A percentile compares a stretch with the other conserved stretches of the same genome.
These are phyloP conservation scores for Verasper variegatus DNA, from an alignment of 2,113 vertebrate species.

Conservation along the genomic window DNA sequence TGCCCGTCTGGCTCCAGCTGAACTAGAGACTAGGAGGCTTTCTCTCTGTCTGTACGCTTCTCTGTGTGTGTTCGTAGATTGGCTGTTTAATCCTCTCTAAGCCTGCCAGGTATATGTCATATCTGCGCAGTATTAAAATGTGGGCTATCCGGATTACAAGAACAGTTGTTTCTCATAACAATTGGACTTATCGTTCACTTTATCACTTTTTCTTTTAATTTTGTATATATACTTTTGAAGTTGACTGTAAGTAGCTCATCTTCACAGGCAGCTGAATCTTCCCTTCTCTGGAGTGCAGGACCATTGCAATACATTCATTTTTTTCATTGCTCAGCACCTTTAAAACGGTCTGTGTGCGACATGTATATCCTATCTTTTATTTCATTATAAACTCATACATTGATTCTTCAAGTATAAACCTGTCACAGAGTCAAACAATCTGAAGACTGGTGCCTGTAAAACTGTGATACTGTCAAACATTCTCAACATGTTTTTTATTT, in stretches of 20 bases:
- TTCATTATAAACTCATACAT: too few species aligned
- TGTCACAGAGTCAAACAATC: too few species aligned
- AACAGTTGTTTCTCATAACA: not conserved
- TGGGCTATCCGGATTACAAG: conserved; percentile 1
- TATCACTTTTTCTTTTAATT: not conserved
- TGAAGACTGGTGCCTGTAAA: too few species aligned
- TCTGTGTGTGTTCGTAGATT: not conserved
- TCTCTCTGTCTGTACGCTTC: not conserved
- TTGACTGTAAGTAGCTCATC: not conserved
- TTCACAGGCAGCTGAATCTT: not conserved
- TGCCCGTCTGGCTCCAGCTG: not conserved
- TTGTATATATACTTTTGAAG: not conserved
- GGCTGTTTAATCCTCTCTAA: not conserved
- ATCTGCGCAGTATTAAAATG: conserved; percentile 1
- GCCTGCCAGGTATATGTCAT: not conserved
- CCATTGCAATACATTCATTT: too few species aligned
- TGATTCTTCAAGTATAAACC: too few species aligned
- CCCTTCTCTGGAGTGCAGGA: too few species aligned
- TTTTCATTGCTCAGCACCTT: too few species aligned
- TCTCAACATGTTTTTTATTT: too few species aligned
- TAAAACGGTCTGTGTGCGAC: too few species aligned
- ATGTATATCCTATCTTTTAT: too few species aligned
- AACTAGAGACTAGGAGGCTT: not conserved
- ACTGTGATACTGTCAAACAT: too few species aligned
- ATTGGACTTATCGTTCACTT: not conserved